Conservation (phyloP, 2,797 vertebrate genomes). For the Arctocebus calabarensis region DNA sequence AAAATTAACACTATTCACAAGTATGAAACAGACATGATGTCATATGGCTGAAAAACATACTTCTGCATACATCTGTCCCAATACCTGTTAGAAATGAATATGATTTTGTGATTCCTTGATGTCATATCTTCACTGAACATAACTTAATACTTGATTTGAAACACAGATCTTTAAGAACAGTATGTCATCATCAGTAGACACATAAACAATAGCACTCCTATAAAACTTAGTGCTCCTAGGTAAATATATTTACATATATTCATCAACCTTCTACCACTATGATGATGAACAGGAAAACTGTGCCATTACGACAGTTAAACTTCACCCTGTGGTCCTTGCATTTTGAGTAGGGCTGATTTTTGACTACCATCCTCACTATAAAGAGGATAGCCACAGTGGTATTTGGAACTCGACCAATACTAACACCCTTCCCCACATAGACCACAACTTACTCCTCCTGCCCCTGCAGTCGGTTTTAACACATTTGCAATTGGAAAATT, state of each 20-base stretch:
- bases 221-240: background rate
- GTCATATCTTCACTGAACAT: constrained; percentile 50
- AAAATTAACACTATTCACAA: constrained; percentile 17
- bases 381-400: background rate
- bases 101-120: constrained; percentile 34
- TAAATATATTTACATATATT: background rate
- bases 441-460: background rate
- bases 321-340: background rate
- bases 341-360: background rate
- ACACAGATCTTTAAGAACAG: constrained; percentile 1
- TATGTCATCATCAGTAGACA: background rate
- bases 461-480: background rate
- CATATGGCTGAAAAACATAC: background rate
- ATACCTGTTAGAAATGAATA: background rate
- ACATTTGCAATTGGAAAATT: constrained; percentile 33
- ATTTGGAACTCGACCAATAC: background rate
- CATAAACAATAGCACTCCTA: background rate
- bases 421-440: background rate
- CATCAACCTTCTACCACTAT: background rate
- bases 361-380: background rate
- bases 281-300: background rate
- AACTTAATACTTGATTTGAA: constrained; percentile 9
- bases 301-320: constrained; percentile 1
- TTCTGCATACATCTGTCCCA: background rate
- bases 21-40: background rate